Evolutionary conservation across 2,888 invertebrate genomes (phyloP).

Genomic region (Tipula vernalis): DNA sequence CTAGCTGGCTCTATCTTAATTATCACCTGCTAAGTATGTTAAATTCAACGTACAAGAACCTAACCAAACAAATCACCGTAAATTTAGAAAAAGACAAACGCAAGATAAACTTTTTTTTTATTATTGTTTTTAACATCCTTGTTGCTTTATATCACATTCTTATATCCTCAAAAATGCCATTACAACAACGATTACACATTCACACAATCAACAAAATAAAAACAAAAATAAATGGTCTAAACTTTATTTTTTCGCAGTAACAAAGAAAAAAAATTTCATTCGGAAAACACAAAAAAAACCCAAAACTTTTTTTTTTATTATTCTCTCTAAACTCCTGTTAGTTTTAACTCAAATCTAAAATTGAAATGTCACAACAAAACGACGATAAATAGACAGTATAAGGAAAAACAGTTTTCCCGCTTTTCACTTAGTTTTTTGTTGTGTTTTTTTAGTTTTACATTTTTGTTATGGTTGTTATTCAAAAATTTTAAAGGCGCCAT

Average conservation of each 20-base stretch:
- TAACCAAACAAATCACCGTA: neutral
- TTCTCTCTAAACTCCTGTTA: neutral
- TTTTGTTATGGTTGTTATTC: neutral
- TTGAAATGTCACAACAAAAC: slow-evolving; percentile 9
- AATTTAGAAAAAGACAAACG: neutral
- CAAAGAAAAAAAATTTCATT: neutral
- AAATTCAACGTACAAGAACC: too few species aligned
- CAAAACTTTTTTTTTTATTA: neutral
- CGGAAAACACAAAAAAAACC: neutral
- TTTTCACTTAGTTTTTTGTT: neutral
- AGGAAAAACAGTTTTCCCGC: slow-evolving; percentile 5
- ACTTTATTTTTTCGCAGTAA: neutral
- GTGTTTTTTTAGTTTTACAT: neutral
- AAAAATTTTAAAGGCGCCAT: slow-evolving; percentile 8
- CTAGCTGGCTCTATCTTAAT: too few species aligned
- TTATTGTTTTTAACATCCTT: neutral
- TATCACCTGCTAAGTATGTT: too few species aligned
- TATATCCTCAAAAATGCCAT: neutral
- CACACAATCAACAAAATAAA: neutral
- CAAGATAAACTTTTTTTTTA: neutral
- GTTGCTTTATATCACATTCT: neutral
- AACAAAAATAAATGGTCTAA: neutral
- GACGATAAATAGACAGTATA: slow-evolving; percentile 8
- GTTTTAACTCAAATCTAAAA: slow-evolving; percentile 5
- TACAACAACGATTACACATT: neutral